phyloP scores from a whole-genome alignment of 2,888 invertebrate species.

The Luperina testacea region DNA sequence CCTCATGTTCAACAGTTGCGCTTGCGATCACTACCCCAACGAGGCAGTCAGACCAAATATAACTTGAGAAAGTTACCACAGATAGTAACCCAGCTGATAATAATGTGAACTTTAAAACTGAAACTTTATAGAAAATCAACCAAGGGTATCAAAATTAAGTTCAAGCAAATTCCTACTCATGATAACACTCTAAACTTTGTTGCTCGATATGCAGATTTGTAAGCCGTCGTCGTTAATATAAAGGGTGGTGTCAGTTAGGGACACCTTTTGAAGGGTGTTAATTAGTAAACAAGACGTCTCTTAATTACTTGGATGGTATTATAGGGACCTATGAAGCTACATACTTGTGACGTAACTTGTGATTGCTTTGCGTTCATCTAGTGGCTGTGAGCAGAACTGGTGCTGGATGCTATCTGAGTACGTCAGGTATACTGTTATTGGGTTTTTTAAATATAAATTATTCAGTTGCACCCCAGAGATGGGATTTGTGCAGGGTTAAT shows the following conservation, averaged over 20 bases:
- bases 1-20: not conserved
- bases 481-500: too few relatives aligned
- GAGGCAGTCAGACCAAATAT: too few relatives aligned
- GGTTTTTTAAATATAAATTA: too few relatives aligned
- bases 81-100: slow-evolving; percentile 27
- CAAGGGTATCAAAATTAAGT: slow-evolving; percentile 39
- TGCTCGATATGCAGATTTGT: slow-evolving; percentile 38
- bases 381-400: too few relatives aligned
- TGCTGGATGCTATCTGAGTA: too few relatives aligned
- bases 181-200: slow-evolving; percentile 29
- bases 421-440: too few relatives aligned
- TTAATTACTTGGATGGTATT: not conserved
- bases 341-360: too few relatives aligned
- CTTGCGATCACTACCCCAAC: too few relatives aligned
- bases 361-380: too few relatives aligned
- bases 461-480: too few relatives aligned
- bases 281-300: slow-evolving; percentile 29
- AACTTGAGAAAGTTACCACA: slow-evolving; percentile 16
- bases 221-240: slow-evolving; percentile 35
- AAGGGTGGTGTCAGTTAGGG: slow-evolving; percentile 4
- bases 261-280: slow-evolving; percentile 32
- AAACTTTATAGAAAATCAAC: slow-evolving; percentile 37
- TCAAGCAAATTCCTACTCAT: slow-evolving; percentile 41
- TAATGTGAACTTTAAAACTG: slow-evolving; percentile 36
- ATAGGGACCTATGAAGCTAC: not conserved